Evolutionary conservation across 2,797 vertebrate species (phyloP).

Genomic region (Chelmon rostratus): DNA sequence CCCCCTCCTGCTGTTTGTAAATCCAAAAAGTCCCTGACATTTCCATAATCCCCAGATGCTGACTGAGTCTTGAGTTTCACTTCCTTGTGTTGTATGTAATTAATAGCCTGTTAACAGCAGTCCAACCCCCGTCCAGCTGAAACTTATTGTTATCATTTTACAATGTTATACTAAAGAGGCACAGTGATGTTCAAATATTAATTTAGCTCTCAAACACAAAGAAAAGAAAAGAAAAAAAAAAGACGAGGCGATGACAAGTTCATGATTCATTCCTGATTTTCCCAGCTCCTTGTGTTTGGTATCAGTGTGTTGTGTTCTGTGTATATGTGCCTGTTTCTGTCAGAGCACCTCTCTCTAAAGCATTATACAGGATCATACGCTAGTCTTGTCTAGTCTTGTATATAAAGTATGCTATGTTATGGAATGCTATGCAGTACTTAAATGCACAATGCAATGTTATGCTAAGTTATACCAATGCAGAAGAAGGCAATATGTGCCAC

Average conservation of each 20-base stretch:
- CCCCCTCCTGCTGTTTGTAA: neutral
- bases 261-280: constrained; percentile 73
- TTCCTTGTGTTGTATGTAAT: neutral
- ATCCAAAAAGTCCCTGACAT: neutral
- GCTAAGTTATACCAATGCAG: neutral
- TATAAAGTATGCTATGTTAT: neutral
- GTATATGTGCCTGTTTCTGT: neutral
- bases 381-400: neutral
- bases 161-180: accelerated
- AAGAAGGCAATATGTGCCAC: neutral
- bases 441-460: neutral
- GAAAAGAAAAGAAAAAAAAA: neutral
- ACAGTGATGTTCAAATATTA: neutral
- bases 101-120: neutral
- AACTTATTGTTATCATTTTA: neutral
- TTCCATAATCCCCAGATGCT: neutral
- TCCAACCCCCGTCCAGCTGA: neutral
- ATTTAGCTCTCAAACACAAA: neutral
- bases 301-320: neutral
- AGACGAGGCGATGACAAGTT: neutral
- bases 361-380: neutral
- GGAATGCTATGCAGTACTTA: neutral
- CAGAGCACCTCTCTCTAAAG: neutral
- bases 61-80: neutral
- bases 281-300: constrained; percentile 36